phyloP scores from a whole-genome alignment of 2,888 invertebrate species.

The Stegana nigrithorax region DNA sequence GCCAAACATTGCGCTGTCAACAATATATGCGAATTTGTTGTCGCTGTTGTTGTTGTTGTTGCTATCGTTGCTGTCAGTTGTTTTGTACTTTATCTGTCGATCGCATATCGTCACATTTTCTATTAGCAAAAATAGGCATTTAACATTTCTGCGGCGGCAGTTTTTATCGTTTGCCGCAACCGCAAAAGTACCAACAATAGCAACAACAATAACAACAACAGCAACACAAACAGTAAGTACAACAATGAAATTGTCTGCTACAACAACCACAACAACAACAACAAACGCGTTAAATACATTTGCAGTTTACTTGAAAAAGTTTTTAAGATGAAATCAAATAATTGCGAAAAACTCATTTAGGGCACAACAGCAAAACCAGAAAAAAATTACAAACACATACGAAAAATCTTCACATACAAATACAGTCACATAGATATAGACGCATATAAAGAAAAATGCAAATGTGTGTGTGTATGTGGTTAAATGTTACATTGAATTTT shows the following conservation, averaged over 20 bases:
- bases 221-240: constrained; percentile 11
- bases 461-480: constrained; percentile 23
- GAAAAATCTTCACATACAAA: constrained; percentile 3
- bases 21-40: constrained; percentile 26
- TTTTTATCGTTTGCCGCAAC: constrained; percentile 19
- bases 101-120: constrained; percentile 51
- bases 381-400: constrained; percentile 22
- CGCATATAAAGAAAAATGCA: constrained; percentile 18
- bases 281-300: constrained; percentile 33
- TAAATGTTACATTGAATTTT: too few species aligned
- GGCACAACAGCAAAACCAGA: constrained; percentile 41
- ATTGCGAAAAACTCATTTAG: constrained; percentile 60
- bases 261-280: constrained; percentile 21
- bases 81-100: constrained; percentile 44
- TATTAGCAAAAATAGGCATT: constrained; percentile 57
- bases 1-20: constrained; percentile 31
- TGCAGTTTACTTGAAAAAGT: constrained; percentile 36
- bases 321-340: constrained; percentile 61
- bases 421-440: neutral
- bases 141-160: constrained; percentile 42
- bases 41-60: constrained; percentile 23
- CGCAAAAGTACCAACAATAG: constrained; percentile 10
- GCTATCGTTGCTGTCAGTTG: constrained; percentile 34
- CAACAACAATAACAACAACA: constrained; percentile 19
- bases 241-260: constrained; percentile 15